Percentiles rank a stretch among this genome's conserved stretches.
These are phyloP conservation scores for Lutjanus campechanus DNA, from an alignment of 2,797 vertebrate species.

Conservation along the genomic window DNA sequence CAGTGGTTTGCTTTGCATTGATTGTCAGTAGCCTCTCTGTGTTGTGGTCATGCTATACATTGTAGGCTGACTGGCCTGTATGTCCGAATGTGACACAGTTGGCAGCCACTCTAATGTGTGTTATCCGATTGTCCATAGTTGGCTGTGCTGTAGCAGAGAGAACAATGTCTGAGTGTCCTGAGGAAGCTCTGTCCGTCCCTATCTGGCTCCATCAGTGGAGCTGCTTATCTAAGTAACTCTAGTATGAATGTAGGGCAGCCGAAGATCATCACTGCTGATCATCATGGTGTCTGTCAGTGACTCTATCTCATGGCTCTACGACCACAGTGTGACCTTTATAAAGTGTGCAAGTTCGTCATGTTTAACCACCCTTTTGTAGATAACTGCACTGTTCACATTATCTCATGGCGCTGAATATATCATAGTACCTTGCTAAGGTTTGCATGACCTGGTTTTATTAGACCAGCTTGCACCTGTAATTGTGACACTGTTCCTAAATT, in stretches of 20 bases:
- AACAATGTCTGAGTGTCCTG: slow-evolving; percentile 65
- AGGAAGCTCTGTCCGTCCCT: slow-evolving; percentile 46
- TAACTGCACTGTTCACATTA: slow-evolving; percentile 14
- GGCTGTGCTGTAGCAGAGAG: slow-evolving; percentile 32
- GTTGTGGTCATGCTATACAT: slow-evolving; percentile 4
- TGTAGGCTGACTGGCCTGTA: background rate
- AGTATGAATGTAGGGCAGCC: slow-evolving; percentile 63
- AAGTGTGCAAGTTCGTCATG: slow-evolving; percentile 6
- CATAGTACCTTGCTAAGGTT: background rate
- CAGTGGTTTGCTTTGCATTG: background rate
- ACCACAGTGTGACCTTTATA: slow-evolving; percentile 1
- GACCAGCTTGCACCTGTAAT: background rate
- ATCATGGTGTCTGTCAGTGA: slow-evolving; percentile 21
- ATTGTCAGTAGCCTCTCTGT: background rate
- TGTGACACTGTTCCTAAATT: background rate
- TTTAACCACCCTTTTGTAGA: background rate
- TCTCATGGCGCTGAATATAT: background rate
- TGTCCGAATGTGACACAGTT: slow-evolving; percentile 38
- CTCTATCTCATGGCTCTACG: slow-evolving; percentile 13
- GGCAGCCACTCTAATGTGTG: slow-evolving; percentile 52
- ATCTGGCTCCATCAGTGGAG: slow-evolving; percentile 45
- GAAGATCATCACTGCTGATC: slow-evolving; percentile 58
- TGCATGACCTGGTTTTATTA: slow-evolving; percentile 27
- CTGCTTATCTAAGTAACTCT: slow-evolving; percentile 61
- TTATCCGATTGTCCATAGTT: slow-evolving; percentile 48